Evolutionary conservation across 2,888 invertebrate species (phyloP).

Genomic region (Hypomecis atomaria): DNA sequence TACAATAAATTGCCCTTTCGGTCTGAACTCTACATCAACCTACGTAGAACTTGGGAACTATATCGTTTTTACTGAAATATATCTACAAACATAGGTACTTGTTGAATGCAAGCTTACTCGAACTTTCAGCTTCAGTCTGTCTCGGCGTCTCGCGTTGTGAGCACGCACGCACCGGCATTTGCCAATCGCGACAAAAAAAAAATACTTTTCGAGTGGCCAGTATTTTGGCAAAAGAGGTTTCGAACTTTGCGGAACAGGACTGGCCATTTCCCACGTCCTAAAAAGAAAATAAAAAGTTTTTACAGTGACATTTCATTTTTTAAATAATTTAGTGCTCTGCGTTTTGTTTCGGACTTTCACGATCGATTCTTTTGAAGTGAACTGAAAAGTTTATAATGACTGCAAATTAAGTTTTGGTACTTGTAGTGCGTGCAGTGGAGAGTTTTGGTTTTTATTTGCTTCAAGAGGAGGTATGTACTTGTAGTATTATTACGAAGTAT

Average conservation of each 20-base stretch:
- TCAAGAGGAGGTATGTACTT: conserved; percentile 11
- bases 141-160: conserved; percentile 18
- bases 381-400: conserved; percentile 5
- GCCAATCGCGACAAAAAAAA: conserved; percentile 29
- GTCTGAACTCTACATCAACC: not conserved
- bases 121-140: conserved; percentile 56
- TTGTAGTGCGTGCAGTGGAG: conserved; percentile 2
- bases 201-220: conserved; percentile 28
- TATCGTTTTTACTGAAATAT: conserved; percentile 5
- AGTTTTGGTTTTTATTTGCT: not conserved
- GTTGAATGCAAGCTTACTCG: conserved; percentile 55
- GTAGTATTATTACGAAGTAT: not conserved
- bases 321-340: conserved; percentile 20
- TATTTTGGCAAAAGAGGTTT: conserved; percentile 9
- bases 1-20: not conserved
- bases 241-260: not conserved
- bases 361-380: not conserved
- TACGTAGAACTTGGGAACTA: not conserved
- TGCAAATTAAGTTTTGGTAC: not conserved
- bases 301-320: conserved; percentile 17
- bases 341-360: conserved; percentile 5
- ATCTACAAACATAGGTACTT: conserved; percentile 50
- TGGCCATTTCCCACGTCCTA: conserved; percentile 1
- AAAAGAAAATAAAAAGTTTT: conserved; percentile 11
- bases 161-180: conserved; percentile 43